Conservation (phyloP, 1,140 invertebrate species). For the Rhyzopertha dominica region DNA sequence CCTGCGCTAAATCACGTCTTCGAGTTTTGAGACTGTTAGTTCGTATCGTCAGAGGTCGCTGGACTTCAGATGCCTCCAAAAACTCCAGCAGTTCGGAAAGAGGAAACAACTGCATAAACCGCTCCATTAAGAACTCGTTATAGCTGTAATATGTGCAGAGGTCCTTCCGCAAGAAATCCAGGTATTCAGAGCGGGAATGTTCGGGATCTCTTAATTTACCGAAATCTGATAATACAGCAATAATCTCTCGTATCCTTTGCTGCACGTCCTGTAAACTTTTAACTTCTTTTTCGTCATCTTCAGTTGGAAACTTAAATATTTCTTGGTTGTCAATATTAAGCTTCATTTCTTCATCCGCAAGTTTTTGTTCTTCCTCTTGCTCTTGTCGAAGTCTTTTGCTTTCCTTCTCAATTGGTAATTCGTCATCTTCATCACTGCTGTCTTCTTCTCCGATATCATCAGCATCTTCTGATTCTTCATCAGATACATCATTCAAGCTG, state of each 20-base stretch:
- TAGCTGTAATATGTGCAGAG: constrained; percentile 96
- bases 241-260: constrained; percentile 85
- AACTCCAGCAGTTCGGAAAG: constrained; percentile 87
- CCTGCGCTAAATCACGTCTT: constrained; percentile 87
- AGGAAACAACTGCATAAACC: constrained; percentile 90
- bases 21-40: constrained; percentile 95
- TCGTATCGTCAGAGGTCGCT: constrained; percentile 91
- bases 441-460: constrained; percentile 43
- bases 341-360: constrained; percentile 76
- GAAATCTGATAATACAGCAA: constrained; percentile 86
- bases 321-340: constrained; percentile 70
- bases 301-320: constrained; percentile 68
- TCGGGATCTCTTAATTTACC: constrained; percentile 69
- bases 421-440: constrained; percentile 56
- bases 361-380: constrained; percentile 61
- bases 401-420: constrained; percentile 82
- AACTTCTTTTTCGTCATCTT: constrained; percentile 65
- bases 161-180: constrained; percentile 73
- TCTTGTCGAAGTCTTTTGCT: constrained; percentile 76
- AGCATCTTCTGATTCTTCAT: constrained; percentile 33
- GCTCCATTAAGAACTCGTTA: constrained; percentile 93
- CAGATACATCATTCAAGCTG: constrained; percentile 47
- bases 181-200: constrained; percentile 76
- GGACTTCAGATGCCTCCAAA: constrained; percentile 94
- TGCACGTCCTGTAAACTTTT: constrained; percentile 79